Evolutionary conservation across 2,888 invertebrate genomes (phyloP).

Genomic region (Carterocephalus palaemon): DNA sequence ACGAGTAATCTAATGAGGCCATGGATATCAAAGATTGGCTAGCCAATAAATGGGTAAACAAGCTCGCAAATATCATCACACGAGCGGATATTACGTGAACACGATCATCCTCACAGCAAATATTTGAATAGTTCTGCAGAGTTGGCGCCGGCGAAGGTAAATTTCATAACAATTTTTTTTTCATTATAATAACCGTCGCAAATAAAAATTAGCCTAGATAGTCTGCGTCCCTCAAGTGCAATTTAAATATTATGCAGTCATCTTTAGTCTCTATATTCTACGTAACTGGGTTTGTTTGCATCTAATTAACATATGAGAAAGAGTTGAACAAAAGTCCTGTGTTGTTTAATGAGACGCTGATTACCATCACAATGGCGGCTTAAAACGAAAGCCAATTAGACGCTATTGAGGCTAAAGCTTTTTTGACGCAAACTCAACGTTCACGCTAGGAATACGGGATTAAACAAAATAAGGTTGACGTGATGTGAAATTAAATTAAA

Average conservation of each 20-base stretch:
- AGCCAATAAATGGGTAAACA: slow-evolving; percentile 8
- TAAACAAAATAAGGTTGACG: slow-evolving; percentile 13
- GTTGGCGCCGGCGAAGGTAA: slow-evolving; percentile 6
- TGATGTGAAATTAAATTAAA: slow-evolving; percentile 22
- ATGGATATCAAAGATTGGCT: no score
- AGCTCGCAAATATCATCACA: slow-evolving; percentile 12
- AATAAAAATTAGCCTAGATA: slow-evolving; percentile 15
- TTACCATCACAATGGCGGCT: slow-evolving; percentile 51
- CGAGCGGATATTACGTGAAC: slow-evolving; percentile 19
- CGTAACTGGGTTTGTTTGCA: slow-evolving; percentile 14
- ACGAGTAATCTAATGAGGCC: no score
- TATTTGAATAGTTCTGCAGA: slow-evolving; percentile 16
- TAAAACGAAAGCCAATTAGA: slow-evolving; percentile 48
- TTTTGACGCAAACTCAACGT: slow-evolving; percentile 23
- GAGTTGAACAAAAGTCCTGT: slow-evolving; percentile 6
- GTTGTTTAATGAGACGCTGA: slow-evolving; percentile 34
- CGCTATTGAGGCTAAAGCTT: slow-evolving; percentile 30
- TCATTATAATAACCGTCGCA: slow-evolving; percentile 7
- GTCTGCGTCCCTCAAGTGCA: slow-evolving; percentile 6
- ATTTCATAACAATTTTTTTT: slow-evolving; percentile 19
- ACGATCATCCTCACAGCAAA: slow-evolving; percentile 11
- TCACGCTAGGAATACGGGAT: slow-evolving; percentile 25
- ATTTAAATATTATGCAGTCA: slow-evolving; percentile 3
- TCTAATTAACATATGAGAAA: slow-evolving; percentile 14
- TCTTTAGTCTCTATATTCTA: background rate